A percentile compares a stretch with the other conserved stretches of the same genome.
phyloP scores from a whole-genome alignment of 1,140 invertebrate genomes.

The Plectus sambesii region DNA sequence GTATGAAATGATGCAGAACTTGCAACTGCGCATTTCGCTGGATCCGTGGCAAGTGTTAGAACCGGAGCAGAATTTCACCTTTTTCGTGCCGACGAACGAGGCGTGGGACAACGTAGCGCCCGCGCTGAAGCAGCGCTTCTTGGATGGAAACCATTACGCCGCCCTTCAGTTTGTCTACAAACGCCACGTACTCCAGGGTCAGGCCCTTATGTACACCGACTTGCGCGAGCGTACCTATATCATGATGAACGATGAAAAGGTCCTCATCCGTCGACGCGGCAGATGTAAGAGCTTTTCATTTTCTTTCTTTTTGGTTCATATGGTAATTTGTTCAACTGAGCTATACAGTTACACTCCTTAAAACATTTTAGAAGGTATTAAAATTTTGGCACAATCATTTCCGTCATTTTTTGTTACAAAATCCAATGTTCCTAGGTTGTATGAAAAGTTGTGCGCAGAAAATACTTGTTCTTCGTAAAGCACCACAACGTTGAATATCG shows the following conservation, averaged over 20 bases:
- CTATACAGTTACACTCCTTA: no score
- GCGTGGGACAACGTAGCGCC: conserved; percentile 55
- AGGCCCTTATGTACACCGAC: conserved; percentile 43
- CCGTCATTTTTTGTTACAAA: no score
- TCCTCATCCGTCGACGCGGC: conserved; percentile 40
- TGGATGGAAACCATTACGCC: conserved; percentile 42
- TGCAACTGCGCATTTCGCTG: conserved; percentile 37
- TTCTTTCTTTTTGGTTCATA: no score
- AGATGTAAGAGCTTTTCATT: no score
- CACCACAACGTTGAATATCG: neutral
- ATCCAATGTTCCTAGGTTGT: no score
- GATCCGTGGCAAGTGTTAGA: conserved; percentile 50
- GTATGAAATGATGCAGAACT: conserved; percentile 39
- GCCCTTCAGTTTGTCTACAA: conserved; percentile 45
- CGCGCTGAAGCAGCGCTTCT: conserved; percentile 28
- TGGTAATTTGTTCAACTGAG: no score
- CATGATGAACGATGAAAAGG: conserved; percentile 46
- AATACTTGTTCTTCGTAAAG: no score
- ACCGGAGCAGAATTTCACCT: conserved; percentile 66
- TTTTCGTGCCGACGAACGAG: conserved; percentile 73
- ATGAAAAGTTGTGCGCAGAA: no score
- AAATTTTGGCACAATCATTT: no score
- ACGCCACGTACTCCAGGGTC: conserved; percentile 40
- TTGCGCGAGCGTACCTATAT: conserved; percentile 38
- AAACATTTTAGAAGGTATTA: no score